Evolutionary conservation across 2,797 vertebrate genomes (phyloP).

Genomic region (Hoplostethus mediterraneus): DNA sequence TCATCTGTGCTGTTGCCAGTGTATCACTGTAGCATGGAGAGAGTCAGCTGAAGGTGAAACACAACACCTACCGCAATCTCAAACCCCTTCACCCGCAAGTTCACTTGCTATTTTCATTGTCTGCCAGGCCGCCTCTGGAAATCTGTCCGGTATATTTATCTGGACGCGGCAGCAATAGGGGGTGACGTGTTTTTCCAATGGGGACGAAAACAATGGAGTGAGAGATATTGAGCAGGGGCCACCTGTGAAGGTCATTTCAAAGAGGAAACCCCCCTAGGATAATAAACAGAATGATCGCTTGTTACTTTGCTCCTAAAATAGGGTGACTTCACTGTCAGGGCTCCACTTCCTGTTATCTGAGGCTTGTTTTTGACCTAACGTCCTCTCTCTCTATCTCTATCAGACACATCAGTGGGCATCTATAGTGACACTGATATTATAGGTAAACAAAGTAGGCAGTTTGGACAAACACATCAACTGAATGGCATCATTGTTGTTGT

Average conservation of each 20-base stretch:
- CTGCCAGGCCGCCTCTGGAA: slow-evolving; percentile 32
- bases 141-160: slow-evolving; percentile 58
- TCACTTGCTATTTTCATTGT: slow-evolving; percentile 37
- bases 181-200: slow-evolving; percentile 70
- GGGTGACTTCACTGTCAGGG: slow-evolving; percentile 41
- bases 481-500: not conserved
- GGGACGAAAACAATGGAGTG: slow-evolving; percentile 70
- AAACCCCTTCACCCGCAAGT: not conserved
- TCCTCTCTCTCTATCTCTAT: slow-evolving; percentile 32
- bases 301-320: slow-evolving; percentile 59
- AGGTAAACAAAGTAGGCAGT: not conserved
- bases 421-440: not conserved
- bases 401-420: not conserved
- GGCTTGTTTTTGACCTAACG: slow-evolving; percentile 46
- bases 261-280: slow-evolving; percentile 72
- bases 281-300: slow-evolving; percentile 73
- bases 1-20: not conserved
- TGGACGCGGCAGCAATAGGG: slow-evolving; percentile 56
- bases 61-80: slow-evolving; percentile 13
- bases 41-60: not conserved
- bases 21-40: not conserved
- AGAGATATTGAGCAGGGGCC: slow-evolving; percentile 65
- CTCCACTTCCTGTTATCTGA: slow-evolving; percentile 72
- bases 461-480: not conserved
- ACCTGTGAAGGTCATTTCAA: slow-evolving; percentile 78